Conservation (phyloP, 1,140 invertebrate genomes). For the Dinoponera quadriceps region DNA sequence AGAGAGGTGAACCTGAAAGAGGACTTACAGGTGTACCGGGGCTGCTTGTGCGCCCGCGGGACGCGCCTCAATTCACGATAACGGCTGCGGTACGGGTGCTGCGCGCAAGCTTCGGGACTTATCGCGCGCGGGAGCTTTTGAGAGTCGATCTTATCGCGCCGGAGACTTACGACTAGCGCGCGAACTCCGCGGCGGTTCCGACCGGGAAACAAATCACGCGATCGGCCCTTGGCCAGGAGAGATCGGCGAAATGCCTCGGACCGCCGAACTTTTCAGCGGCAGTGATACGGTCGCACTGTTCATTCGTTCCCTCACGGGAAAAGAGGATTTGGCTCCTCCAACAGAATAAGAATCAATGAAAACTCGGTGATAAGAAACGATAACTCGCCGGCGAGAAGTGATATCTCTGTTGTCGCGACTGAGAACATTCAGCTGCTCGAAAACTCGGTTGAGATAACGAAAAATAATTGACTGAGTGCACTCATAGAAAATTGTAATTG, state of each 20-base stretch:
- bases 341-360: too few species aligned
- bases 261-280: conserved; percentile 16
- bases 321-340: too few species aligned
- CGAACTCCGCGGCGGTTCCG: conserved; percentile 50
- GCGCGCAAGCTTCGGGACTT: conserved; percentile 62
- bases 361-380: too few species aligned
- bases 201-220: conserved; percentile 70
- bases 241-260: conserved; percentile 26
- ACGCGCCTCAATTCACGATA: conserved; percentile 80
- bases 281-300: not conserved
- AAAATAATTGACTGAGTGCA: too few species aligned
- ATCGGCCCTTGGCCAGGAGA: conserved; percentile 36
- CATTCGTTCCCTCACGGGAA: conserved; percentile 24
- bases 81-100: conserved; percentile 62
- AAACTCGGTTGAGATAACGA: too few species aligned
- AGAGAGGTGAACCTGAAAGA: conserved; percentile 65
- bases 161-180: conserved; percentile 73
- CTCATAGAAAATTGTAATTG: too few species aligned
- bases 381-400: too few species aligned
- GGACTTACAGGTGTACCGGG: conserved; percentile 81
- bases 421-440: too few species aligned
- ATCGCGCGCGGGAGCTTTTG: conserved; percentile 75
- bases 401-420: too few species aligned
- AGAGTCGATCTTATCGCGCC: conserved; percentile 77
- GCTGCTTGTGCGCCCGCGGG: conserved; percentile 70